A percentile compares a stretch with the other conserved stretches of the same genome.
phyloP scores from a whole-genome alignment of 2,797 vertebrate genomes.

The Spizella passerina region DNA sequence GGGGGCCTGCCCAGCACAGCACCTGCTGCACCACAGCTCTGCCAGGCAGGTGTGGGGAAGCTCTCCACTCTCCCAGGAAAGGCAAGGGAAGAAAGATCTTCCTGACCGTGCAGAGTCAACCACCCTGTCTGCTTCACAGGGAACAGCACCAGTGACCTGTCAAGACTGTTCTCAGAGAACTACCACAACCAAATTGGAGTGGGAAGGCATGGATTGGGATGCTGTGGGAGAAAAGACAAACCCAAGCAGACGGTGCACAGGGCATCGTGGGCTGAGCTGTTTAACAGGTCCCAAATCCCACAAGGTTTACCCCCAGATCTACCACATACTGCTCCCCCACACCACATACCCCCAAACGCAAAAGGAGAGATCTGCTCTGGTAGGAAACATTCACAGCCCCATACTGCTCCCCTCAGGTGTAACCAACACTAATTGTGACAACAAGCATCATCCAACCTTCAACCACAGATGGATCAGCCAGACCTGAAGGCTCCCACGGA shows the following conservation, averaged over 20 bases:
- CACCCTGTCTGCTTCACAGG: background rate
- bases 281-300: no score
- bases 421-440: background rate
- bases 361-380: background rate
- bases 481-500: background rate
- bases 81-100: background rate
- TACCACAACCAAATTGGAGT: rapidly evolving
- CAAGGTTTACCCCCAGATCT: background rate
- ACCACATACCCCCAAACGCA: background rate
- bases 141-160: background rate
- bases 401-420: background rate
- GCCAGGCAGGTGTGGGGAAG: rapidly evolving
- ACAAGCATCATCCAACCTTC: background rate
- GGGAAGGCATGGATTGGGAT: background rate
- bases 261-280: background rate
- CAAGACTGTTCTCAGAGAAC: background rate
- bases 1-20: background rate
- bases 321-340: background rate
- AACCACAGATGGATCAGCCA: rapidly evolving
- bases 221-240: background rate
- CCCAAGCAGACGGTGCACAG: rapidly evolving
- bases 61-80: rapidly evolving
- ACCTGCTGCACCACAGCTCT: background rate
- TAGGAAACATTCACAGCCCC: background rate
- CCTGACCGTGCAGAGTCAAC: rapidly evolving